These are phyloP conservation scores for Drosophila santomea DNA, from an alignment of 1,140 invertebrate genomes.

Conservation along the genomic window DNA sequence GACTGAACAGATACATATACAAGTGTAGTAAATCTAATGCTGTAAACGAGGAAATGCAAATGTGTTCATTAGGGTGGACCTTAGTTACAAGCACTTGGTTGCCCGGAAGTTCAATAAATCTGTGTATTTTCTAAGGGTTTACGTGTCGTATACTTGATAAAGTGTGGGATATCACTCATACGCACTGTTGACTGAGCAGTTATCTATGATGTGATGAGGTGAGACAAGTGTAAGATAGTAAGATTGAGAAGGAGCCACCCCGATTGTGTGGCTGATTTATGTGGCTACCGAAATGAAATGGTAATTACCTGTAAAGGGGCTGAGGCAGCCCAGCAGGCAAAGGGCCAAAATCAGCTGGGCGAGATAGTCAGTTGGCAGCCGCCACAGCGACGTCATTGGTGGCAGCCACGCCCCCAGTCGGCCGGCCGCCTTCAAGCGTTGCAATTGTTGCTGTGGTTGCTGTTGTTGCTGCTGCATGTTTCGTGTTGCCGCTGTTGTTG, in stretches of 20 bases:
- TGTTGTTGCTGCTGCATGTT: constrained; percentile 10
- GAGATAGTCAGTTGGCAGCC: constrained; percentile 52
- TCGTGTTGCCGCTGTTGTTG: constrained; percentile 17
- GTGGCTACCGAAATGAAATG: not conserved
- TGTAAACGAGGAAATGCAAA: not conserved
- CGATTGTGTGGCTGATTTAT: no score
- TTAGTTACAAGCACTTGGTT: not conserved
- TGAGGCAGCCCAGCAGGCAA: constrained; percentile 68
- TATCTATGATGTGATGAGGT: no score
- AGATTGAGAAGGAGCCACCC: not conserved
- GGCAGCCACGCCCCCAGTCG: constrained; percentile 38
- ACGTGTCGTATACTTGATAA: not conserved
- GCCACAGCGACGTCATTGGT: constrained; percentile 51
- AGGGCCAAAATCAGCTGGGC: constrained; percentile 62
- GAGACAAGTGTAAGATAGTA: no score
- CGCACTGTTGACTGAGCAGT: no score
- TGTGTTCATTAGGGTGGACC: not conserved
- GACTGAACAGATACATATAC: no score
- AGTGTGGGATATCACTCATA: not conserved
- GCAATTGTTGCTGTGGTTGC: constrained; percentile 32
- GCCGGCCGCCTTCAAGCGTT: constrained; percentile 26
- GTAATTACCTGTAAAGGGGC: constrained; percentile 74
- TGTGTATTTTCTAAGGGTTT: not conserved
- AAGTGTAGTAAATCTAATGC: no score
- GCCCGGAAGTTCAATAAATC: no score